Conservation (phyloP, 2,888 invertebrate species). For the Agriopis marginaria region DNA sequence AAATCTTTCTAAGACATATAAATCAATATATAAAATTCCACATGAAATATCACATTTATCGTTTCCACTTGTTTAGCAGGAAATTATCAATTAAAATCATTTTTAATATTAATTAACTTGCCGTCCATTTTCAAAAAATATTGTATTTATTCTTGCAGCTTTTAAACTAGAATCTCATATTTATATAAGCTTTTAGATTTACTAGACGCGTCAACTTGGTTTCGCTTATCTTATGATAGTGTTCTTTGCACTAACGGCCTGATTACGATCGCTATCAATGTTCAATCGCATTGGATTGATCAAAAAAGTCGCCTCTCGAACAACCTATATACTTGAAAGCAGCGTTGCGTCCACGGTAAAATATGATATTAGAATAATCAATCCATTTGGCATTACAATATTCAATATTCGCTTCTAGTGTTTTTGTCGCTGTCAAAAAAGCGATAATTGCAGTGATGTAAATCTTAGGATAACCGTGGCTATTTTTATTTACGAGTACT, state of each 20-base stretch:
- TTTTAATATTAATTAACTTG: conserved; percentile 2
- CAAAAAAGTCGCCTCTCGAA: neutral
- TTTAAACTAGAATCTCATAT: conserved; percentile 11
- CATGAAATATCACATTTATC: neutral
- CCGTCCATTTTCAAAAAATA: conserved; percentile 27
- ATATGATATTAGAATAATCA: too few species aligned
- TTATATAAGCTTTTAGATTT: conserved; percentile 1
- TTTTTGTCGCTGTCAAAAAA: too few species aligned
- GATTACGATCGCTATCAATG: conserved; percentile 2
- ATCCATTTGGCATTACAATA: too few species aligned
- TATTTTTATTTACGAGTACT: too few species aligned
- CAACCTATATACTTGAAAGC: neutral
- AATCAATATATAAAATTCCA: neutral
- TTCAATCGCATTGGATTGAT: neutral
- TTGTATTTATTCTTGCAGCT: conserved; percentile 1
- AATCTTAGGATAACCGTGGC: too few species aligned
- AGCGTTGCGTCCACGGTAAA: too few species aligned
- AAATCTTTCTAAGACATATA: neutral
- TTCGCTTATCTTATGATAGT: neutral
- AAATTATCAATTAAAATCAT: neutral
- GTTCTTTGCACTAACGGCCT: neutral
- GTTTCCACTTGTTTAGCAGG: neutral
- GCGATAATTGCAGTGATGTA: too few species aligned
- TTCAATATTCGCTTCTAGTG: too few species aligned
- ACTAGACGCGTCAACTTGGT: neutral